A percentile compares a stretch with the other conserved stretches of the same genome.
Conservation (phyloP, 2,888 invertebrate genomes). For the Metacarcinus magister region DNA sequence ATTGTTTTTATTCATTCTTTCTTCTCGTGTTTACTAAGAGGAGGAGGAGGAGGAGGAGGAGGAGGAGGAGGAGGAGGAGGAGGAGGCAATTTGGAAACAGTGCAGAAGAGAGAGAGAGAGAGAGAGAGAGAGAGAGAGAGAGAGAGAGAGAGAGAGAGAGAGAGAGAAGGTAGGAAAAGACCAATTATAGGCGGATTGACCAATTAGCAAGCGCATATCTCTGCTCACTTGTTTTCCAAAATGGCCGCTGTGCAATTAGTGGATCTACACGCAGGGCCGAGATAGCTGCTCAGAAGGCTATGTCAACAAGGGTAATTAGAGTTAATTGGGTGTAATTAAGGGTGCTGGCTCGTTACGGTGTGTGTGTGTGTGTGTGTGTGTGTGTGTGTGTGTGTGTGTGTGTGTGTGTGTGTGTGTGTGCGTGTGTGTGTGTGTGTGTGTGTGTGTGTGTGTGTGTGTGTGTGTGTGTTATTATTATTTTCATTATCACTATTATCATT, state of each 20-base stretch:
- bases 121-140: too few species aligned
- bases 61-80: too few species aligned
- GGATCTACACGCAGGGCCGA: not conserved
- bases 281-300: not conserved
- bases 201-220: not conserved
- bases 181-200: not conserved
- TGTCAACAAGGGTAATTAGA: not conserved
- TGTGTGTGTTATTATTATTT: not conserved
- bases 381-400: constrained; percentile 26
- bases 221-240: not conserved
- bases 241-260: not conserved
- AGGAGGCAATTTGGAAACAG: not conserved
- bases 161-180: too few species aligned
- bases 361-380: constrained; percentile 4
- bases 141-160: too few species aligned
- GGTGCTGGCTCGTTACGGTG: not conserved
- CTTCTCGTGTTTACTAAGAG: too few species aligned
- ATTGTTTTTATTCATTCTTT: too few species aligned
- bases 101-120: too few species aligned
- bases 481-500: not conserved
- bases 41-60: too few species aligned
- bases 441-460: not conserved
- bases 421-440: not conserved
- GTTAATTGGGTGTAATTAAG: not conserved
- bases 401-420: not conserved